phyloP scores from a whole-genome alignment of 30 jellyfish, hydroid and myxozoan genomes.

The Turritopsis rubra region DNA sequence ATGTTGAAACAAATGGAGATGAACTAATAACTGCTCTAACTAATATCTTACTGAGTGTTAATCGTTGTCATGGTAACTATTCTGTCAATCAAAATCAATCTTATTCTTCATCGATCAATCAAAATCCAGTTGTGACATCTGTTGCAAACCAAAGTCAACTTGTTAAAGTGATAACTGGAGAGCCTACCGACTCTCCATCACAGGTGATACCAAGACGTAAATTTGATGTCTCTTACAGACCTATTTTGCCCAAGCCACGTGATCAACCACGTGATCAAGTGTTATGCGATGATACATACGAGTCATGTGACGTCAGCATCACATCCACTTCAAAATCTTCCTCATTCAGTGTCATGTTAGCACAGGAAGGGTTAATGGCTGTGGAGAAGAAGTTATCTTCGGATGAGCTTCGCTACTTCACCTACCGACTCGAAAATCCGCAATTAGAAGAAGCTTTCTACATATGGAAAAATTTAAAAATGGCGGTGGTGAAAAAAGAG shows the following conservation, averaged over 20 bases:
- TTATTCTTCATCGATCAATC: background rate
- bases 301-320: background rate
- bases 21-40: background rate
- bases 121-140: background rate
- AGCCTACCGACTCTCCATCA: background rate
- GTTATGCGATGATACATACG: background rate
- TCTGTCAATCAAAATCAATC: background rate
- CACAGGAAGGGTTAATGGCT: conserved; percentile 8
- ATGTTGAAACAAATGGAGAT: background rate
- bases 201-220: conserved; percentile 4
- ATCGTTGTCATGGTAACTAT: background rate
- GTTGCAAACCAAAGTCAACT: background rate
- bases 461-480: background rate
- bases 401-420: conserved; percentile 1
- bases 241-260: background rate
- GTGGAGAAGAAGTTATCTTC: background rate
- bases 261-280: background rate
- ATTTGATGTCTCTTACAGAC: background rate
- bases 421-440: background rate
- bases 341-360: conserved; percentile 3
- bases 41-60: background rate
- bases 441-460: conserved; percentile 9
- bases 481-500: background rate
- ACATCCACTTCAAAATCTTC: background rate
- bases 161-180: background rate